phyloP scores from a whole-genome alignment of 2,113 vertebrate species.

The Anarrhichthys ocellatus region DNA sequence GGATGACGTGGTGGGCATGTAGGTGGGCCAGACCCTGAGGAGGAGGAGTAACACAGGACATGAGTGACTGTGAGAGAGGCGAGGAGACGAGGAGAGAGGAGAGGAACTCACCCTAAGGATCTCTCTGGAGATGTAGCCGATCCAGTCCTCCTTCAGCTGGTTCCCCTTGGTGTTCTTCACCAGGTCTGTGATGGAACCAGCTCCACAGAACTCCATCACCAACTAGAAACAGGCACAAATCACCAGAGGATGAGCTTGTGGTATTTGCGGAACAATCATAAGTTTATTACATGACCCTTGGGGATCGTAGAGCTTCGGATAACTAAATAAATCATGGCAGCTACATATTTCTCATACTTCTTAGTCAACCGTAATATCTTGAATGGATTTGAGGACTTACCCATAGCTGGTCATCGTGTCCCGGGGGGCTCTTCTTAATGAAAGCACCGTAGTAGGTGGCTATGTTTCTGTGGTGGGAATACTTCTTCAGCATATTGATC shows the following conservation, averaged over 20 bases:
- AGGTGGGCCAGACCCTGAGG: conserved; percentile 86
- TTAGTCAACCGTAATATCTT: neutral
- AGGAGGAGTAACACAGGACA: conserved; percentile 9
- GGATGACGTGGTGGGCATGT: conserved; percentile 82
- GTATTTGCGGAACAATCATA: neutral
- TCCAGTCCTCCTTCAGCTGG: conserved; percentile 85
- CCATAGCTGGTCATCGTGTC: conserved; percentile 85
- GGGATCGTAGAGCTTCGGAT: neutral
- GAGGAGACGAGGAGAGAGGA: neutral
- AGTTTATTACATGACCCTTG: neutral
- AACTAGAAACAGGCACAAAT: conserved; percentile 58
- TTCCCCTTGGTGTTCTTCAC: conserved; percentile 87
- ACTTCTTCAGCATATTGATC: conserved; percentile 96
- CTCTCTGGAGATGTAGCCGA: conserved; percentile 84
- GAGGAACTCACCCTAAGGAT: conserved; percentile 78
- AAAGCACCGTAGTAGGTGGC: conserved; percentile 81
- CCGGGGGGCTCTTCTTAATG: conserved; percentile 80
- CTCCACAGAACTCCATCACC: conserved; percentile 86
- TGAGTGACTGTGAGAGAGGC: neutral
- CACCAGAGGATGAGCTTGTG: neutral
- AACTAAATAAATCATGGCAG: neutral
- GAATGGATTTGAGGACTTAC: conserved; percentile 58
- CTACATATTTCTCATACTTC: neutral
- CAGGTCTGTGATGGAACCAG: conserved; percentile 84
- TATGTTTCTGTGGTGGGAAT: conserved; percentile 92